Conservation (phyloP, 1,140 invertebrate genomes). For the Sminthurides bifidus region DNA sequence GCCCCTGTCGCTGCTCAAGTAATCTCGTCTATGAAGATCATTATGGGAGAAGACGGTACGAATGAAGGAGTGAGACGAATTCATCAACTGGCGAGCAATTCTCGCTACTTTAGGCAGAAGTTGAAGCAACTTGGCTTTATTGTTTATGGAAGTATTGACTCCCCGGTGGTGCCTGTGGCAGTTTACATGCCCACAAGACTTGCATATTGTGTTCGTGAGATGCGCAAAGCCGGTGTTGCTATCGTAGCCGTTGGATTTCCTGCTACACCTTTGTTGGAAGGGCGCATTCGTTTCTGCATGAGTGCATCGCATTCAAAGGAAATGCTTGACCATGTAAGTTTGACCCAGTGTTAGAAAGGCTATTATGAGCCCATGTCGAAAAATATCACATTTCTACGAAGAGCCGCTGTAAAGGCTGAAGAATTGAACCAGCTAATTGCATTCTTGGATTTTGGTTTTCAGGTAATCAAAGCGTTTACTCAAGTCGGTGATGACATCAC, state of each 20-base stretch:
- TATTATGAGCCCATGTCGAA: background rate
- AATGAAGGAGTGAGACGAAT: conserved; percentile 60
- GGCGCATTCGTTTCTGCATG: conserved; percentile 87
- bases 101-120: conserved; percentile 71
- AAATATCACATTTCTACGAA: background rate
- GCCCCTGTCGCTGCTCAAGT: conserved; percentile 78
- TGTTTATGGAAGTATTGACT: conserved; percentile 87
- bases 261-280: conserved; percentile 89
- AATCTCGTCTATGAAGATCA: conserved; percentile 71
- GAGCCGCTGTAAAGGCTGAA: too few relatives aligned
- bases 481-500: conserved; percentile 2
- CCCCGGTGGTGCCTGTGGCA: conserved; percentile 90
- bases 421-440: background rate
- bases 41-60: conserved; percentile 74
- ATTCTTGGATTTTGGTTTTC: background rate
- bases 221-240: conserved; percentile 71
- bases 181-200: conserved; percentile 91
- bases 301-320: conserved; percentile 92
- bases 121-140: conserved; percentile 87
- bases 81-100: conserved; percentile 65
- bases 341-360: too few relatives aligned
- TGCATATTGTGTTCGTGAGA: conserved; percentile 70
- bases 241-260: conserved; percentile 95
- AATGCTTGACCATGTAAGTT: conserved; percentile 74
- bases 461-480: conserved; percentile 6